A percentile compares a stretch with the other conserved stretches of the same genome.
Conservation (phyloP, 2,888 invertebrate species). For the Thecocarcelia acutangulata region DNA sequence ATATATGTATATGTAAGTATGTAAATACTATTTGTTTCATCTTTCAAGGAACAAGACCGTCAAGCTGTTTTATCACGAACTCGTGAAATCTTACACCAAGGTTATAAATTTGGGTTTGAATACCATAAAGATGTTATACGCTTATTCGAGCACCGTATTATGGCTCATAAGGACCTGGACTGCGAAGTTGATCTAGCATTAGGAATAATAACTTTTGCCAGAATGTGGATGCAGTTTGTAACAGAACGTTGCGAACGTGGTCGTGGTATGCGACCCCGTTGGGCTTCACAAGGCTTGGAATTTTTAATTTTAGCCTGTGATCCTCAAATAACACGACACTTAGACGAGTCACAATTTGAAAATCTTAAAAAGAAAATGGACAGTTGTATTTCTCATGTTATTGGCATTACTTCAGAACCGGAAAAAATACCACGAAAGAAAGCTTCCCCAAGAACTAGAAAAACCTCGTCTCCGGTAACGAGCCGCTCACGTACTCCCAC, state of each 20-base stretch:
- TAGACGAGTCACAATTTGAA: conserved; percentile 90
- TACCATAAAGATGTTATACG: conserved; percentile 83
- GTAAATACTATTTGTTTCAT: background rate
- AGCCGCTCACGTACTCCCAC: conserved; percentile 81
- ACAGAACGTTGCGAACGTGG: conserved; percentile 91
- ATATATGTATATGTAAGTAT: background rate
- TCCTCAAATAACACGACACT: conserved; percentile 89
- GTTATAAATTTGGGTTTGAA: conserved; percentile 95
- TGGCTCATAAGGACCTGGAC: conserved; percentile 78
- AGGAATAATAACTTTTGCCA: conserved; percentile 87
- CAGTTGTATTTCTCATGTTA: conserved; percentile 92
- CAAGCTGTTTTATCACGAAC: conserved; percentile 85
- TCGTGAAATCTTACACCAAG: conserved; percentile 91
- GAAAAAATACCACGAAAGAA: conserved; percentile 80
- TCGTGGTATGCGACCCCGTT: conserved; percentile 90
- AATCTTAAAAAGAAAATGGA: conserved; percentile 90
- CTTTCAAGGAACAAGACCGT: conserved; percentile 81
- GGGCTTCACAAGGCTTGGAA: conserved; percentile 94
- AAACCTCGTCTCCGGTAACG: conserved; percentile 80
- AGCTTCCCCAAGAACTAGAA: conserved; percentile 80
- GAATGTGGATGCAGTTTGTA: conserved; percentile 95
- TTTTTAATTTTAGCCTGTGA: conserved; percentile 93
- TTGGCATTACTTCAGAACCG: conserved; percentile 85
- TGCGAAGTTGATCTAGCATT: conserved; percentile 82
- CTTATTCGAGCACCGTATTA: conserved; percentile 82